phyloP scores from a whole-genome alignment of 2,888 invertebrate species.

The Adelognathus sp. region DNA sequence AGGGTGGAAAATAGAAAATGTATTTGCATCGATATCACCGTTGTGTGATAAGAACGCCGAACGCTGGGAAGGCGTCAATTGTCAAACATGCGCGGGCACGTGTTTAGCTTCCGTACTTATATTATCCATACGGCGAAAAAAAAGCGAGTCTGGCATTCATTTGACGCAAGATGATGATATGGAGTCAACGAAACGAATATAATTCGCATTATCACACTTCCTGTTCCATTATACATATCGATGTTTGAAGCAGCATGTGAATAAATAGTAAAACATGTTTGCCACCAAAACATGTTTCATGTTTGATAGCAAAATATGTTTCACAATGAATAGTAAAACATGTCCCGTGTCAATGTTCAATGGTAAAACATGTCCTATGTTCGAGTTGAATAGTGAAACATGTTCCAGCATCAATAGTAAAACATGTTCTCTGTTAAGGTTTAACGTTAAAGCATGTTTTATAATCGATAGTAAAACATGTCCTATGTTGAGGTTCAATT shows the following conservation, averaged over 20 bases:
- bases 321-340: no score
- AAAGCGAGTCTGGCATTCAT: background rate
- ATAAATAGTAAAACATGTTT: no score
- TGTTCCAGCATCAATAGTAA: no score
- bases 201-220: background rate
- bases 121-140: constrained; percentile 29
- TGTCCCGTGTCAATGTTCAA: no score
- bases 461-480: no score
- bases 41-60: background rate
- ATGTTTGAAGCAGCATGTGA: background rate
- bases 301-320: no score
- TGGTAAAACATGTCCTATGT: no score
- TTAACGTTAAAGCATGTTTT: no score
- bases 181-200: background rate
- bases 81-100: constrained; percentile 27
- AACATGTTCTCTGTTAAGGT: no score
- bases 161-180: background rate
- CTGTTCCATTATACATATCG: background rate
- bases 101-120: constrained; percentile 1
- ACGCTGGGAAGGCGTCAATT: constrained; percentile 9
- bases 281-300: no score
- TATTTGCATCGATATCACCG: background rate
- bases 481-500: no score
- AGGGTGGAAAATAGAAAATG: background rate
- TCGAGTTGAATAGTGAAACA: no score